Percentiles rank a stretch among this genome's conserved stretches.
These are phyloP conservation scores for Falco biarmicus DNA, from an alignment of 2,797 vertebrate genomes.

Conservation along the genomic window DNA sequence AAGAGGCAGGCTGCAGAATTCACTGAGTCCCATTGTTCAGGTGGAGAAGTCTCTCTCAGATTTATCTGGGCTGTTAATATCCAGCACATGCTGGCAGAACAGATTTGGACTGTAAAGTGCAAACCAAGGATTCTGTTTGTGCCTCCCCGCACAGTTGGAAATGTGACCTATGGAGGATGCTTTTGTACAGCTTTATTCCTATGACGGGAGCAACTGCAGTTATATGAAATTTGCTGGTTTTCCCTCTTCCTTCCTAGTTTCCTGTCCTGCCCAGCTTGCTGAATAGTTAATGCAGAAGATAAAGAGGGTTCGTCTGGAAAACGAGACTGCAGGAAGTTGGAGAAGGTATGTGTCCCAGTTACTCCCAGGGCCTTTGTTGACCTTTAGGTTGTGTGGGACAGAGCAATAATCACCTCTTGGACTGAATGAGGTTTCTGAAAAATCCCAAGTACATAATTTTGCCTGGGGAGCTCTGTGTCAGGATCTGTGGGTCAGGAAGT, in stretches of 20 bases:
- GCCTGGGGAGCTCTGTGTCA: background rate
- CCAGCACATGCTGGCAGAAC: background rate
- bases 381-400: background rate
- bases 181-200: background rate
- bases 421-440: background rate
- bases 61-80: background rate
- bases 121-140: background rate
- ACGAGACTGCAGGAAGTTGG: conserved; percentile 89
- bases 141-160: background rate
- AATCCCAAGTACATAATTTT: background rate
- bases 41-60: background rate
- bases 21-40: background rate
- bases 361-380: background rate
- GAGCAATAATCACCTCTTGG: background rate
- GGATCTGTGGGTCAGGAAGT: conserved; percentile 38
- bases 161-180: background rate
- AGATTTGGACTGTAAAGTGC: background rate
- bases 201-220: background rate
- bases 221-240: background rate
- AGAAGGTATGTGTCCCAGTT: conserved; percentile 83
- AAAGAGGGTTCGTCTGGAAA: conserved; percentile 94
- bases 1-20: background rate
- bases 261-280: conserved; percentile 80
- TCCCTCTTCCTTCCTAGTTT: conserved; percentile 74
- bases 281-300: conserved; percentile 95